phyloP scores from a whole-genome alignment of 2,888 invertebrate genomes.

The Leptinotarsa tumamoca region DNA sequence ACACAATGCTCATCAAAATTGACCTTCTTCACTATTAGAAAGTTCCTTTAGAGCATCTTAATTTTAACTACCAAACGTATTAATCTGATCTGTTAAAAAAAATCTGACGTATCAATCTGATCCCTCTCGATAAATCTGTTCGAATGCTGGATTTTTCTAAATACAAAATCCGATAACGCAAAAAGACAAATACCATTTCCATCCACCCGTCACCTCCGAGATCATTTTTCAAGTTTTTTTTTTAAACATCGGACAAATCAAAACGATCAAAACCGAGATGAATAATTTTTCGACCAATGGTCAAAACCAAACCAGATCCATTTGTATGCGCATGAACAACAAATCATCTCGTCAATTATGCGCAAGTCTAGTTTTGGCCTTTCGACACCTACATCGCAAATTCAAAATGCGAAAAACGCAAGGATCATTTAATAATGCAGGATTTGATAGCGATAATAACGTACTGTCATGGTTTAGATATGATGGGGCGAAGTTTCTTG shows the following conservation, averaged over 20 bases:
- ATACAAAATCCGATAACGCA: background rate
- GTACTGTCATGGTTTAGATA: background rate
- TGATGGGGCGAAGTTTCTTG: constrained; percentile 4
- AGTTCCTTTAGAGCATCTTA: no score
- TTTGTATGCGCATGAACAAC: background rate
- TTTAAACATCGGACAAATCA: constrained; percentile 10
- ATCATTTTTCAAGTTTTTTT: background rate
- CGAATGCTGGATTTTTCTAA: background rate
- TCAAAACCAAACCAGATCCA: background rate
- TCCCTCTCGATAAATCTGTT: background rate
- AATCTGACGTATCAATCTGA: background rate
- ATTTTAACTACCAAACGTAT: no score
- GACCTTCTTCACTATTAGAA: no score
- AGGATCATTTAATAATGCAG: constrained; percentile 5
- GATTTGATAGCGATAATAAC: constrained; percentile 4
- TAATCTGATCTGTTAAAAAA: background rate
- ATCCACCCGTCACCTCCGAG: background rate
- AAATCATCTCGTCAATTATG: constrained; percentile 5
- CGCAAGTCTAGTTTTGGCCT: background rate
- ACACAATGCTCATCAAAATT: no score
- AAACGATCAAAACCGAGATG: constrained; percentile 7
- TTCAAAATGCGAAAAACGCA: background rate
- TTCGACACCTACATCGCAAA: background rate
- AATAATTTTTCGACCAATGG: constrained; percentile 18
- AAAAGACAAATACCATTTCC: background rate